A percentile compares a stretch with the other conserved stretches of the same genome.
These are phyloP conservation scores for Rotaria sp. DNA, from an alignment of 2,888 invertebrate genomes.

Conservation along the genomic window DNA sequence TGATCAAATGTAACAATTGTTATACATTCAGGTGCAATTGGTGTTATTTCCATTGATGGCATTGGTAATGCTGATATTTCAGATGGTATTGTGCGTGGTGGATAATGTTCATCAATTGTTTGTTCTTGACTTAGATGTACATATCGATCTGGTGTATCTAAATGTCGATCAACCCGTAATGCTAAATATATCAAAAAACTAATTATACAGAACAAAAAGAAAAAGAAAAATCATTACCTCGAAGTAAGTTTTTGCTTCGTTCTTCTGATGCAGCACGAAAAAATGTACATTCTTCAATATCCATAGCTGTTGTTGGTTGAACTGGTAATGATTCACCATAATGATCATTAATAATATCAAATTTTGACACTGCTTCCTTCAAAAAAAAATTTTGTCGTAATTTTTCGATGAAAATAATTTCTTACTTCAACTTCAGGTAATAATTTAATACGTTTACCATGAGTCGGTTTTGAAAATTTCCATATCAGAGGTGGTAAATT, in stretches of 20 bases:
- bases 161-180: background rate
- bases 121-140: background rate
- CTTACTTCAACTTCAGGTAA: background rate
- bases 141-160: background rate
- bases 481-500: background rate
- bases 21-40: background rate
- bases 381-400: too few relatives aligned
- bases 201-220: background rate
- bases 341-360: background rate
- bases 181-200: background rate
- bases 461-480: background rate
- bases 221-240: too few relatives aligned
- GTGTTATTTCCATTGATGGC: background rate
- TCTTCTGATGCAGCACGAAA: background rate
- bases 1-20: background rate
- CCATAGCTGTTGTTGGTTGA: background rate
- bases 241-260: background rate
- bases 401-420: too few relatives aligned
- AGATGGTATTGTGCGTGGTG: background rate
- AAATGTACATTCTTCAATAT: background rate
- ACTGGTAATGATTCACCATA: background rate
- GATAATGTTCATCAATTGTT: background rate
- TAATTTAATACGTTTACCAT: background rate
- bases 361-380: background rate
- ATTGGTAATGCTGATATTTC: constrained; percentile 6